These are phyloP conservation scores for Grammomys surdaster DNA, from an alignment of 2,113 vertebrate species.

Conservation along the genomic window DNA sequence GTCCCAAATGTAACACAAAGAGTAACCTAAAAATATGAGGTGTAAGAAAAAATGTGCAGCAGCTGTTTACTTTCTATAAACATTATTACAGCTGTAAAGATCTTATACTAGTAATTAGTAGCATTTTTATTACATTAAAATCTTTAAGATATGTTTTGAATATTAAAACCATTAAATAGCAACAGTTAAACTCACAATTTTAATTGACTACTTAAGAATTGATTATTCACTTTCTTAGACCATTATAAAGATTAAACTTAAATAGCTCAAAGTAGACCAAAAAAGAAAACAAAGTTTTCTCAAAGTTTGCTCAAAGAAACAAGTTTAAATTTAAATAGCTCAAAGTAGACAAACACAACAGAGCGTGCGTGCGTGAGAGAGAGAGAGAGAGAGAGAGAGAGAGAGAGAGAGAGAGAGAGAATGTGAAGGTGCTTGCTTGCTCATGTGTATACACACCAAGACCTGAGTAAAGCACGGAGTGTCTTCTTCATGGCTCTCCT, in stretches of 20 bases:
- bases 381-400: no score
- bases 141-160: background rate
- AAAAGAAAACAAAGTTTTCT: no score
- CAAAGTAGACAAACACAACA: background rate
- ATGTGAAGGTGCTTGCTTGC: background rate
- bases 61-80: constrained; percentile 44
- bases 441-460: background rate
- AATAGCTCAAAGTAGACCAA: background rate
- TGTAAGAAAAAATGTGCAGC: background rate
- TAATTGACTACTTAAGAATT: background rate
- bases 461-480: background rate
- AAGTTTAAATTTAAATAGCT: background rate
- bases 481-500: background rate
- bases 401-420: no score
- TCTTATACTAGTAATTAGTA: constrained; percentile 5
- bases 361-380: no score
- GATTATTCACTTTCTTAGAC: background rate
- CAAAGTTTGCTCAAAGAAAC: background rate
- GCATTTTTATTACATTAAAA: background rate
- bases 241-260: constrained; percentile 1
- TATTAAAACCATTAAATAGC: background rate
- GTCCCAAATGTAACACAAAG: background rate
- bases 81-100: constrained; percentile 8
- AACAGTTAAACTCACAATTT: constrained; percentile 45
- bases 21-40: constrained; percentile 31